A percentile compares a stretch with the other conserved stretches of the same genome.
Evolutionary conservation across 2,113 vertebrate genomes (phyloP).

Genomic region (Miniopterus natalensis): DNA sequence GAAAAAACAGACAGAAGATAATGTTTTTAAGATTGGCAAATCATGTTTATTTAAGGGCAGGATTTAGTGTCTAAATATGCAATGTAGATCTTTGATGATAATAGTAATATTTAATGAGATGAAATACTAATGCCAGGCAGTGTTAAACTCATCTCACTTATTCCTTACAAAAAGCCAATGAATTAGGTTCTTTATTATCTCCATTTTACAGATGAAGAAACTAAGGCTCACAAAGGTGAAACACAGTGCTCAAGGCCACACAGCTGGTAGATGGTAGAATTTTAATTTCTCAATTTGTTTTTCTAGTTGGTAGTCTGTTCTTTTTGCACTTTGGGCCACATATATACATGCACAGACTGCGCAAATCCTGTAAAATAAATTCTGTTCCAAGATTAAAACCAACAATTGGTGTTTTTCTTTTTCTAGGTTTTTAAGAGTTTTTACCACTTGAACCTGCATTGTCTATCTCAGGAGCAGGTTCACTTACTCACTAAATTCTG

Average conservation of each 20-base stretch:
- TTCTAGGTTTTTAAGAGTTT: not conserved
- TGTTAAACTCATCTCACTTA: not conserved
- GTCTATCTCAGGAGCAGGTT: not conserved
- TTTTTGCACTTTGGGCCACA: not conserved
- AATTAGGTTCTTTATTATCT: not conserved
- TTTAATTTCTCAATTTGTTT: not conserved
- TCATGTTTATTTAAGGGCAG: not conserved
- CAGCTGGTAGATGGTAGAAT: not conserved
- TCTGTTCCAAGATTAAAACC: not conserved
- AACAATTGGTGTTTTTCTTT: not conserved
- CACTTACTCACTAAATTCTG: not conserved
- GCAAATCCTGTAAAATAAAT: not conserved
- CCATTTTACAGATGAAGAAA: not conserved
- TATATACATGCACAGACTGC: not conserved
- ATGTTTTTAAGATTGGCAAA: not conserved
- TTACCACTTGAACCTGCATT: not conserved
- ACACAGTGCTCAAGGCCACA: not conserved
- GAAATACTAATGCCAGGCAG: not conserved
- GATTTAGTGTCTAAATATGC: not conserved
- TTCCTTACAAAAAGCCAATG: not conserved
- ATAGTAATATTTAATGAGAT: not conserved
- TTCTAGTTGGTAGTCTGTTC: not conserved
- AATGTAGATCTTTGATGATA: not conserved
- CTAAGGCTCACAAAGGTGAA: not conserved
- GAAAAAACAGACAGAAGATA: not conserved